These are phyloP conservation scores for Druceiella hillmani DNA, from an alignment of 2,888 invertebrate genomes.

Conservation along the genomic window DNA sequence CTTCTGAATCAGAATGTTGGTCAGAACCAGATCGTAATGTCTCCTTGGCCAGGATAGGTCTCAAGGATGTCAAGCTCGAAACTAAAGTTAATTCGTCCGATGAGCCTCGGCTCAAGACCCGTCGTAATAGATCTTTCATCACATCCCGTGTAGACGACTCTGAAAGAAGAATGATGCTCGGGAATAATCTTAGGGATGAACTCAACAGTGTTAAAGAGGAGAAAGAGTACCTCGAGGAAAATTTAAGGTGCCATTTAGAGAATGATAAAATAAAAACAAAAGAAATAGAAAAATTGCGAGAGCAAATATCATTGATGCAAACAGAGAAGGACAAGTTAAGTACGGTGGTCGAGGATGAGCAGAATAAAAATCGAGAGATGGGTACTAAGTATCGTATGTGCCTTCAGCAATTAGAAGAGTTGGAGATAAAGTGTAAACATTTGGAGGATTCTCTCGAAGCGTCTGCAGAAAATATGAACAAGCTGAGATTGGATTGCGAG, in stretches of 20 bases:
- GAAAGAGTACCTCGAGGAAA: slow-evolving; percentile 34
- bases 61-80: slow-evolving; percentile 36
- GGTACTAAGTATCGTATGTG: too few species aligned
- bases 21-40: slow-evolving; percentile 82
- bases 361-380: too few species aligned
- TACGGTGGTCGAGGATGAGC: too few species aligned
- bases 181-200: slow-evolving; percentile 52
- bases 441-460: too few species aligned
- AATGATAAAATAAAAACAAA: slow-evolving; percentile 35
- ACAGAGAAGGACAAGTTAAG: too few species aligned
- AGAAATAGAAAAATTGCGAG: slow-evolving; percentile 31
- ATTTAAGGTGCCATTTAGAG: slow-evolving; percentile 43
- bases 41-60: slow-evolving; percentile 73
- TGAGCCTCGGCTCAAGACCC: slow-evolving; percentile 35
- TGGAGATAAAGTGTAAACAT: too few species aligned
- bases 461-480: background rate
- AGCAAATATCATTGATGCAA: slow-evolving; percentile 30
- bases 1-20: slow-evolving; percentile 76
- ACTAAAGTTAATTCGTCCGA: slow-evolving; percentile 33
- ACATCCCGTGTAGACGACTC: slow-evolving; percentile 42
- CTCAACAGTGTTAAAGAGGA: slow-evolving; percentile 37
- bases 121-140: slow-evolving; percentile 41
- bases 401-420: too few species aligned
- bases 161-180: slow-evolving; percentile 45
- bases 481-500: slow-evolving; percentile 23